Conservation (phyloP, 2,113 vertebrate genomes). For the Delphinapterus leucas region DNA sequence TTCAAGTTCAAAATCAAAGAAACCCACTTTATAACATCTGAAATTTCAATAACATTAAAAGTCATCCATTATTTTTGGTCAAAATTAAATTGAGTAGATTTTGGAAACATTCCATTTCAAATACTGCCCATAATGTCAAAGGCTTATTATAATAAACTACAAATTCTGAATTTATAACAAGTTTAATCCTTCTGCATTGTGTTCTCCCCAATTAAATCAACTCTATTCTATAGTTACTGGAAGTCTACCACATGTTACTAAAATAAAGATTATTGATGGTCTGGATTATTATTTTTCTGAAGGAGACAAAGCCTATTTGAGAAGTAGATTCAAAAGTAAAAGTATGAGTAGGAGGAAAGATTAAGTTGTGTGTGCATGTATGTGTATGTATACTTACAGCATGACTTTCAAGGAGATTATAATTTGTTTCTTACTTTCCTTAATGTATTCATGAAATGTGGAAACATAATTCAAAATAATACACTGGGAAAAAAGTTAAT, state of each 20-base stretch:
- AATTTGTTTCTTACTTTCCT: not conserved
- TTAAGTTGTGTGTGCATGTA: not conserved
- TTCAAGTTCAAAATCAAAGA: constrained; percentile 4
- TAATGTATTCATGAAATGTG: not conserved
- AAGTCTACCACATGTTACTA: not conserved
- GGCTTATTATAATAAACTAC: not conserved
- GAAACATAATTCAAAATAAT: constrained; percentile 13
- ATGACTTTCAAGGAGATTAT: not conserved
- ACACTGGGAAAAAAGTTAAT: not conserved
- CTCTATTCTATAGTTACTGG: not conserved
- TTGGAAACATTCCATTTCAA: not conserved
- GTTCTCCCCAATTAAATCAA: not conserved
- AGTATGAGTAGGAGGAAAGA: not conserved
- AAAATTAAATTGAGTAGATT: not conserved
- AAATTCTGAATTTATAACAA: not conserved
- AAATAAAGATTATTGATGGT: not conserved
- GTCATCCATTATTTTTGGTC: not conserved
- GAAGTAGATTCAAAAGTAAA: not conserved
- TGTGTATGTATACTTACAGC: not conserved
- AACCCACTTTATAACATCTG: not conserved
- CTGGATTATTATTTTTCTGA: not conserved
- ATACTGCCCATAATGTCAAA: not conserved
- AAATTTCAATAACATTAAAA: not conserved
- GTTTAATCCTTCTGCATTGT: not conserved
- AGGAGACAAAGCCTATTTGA: not conserved